Base-by-base conservation (phyloP, 2,888 invertebrate species). In the Ornithoptera priamus region DNA sequence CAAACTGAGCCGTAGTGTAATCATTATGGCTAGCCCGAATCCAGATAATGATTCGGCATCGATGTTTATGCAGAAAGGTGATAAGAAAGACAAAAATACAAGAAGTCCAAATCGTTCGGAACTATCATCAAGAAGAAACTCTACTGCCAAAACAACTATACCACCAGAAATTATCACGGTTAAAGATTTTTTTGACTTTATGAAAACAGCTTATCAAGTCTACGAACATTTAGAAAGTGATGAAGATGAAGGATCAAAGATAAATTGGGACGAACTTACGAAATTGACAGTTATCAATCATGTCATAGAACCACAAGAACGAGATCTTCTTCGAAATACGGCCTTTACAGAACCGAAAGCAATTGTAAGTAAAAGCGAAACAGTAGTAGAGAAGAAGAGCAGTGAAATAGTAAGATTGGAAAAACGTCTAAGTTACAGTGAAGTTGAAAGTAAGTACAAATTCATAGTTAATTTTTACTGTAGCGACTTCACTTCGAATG, bases 191-290 rank as follows among this genome's bases (percentile, higher is more conserved):
- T 94, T 96, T 76, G 95, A 95, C 79, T 95, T 95, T 80, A 93
- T 96, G 90, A 94, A 94, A 82, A 95, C 95, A 10, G 95, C 96
- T 0, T 96, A 96, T 84, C 95, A 95, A 88, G 94, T 96, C 17
- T 93, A 91, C 70, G 92, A 93, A 75, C 88, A 92, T 75, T 79
- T 89, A 72, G 90, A 88, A 84, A 90, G 83, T 8, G 86, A 86
- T 46, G 87, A 93, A 77, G 83, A 93, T 74, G 90, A 90, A 53
- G 85, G 85, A 4, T 75, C 84, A 0, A 92, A 89, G 75, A 90
- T 93, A 72, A 86, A 93, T 74, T 93, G 93, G 93, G 93, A 93
- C 58, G 91, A 93, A 74, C 77, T 93, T 64, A 91, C 92, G 0
- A 92, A 92, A 76, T 78, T 92, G 70, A 92, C 92, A 2, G 90